A percentile compares a stretch with the other conserved stretches of the same genome.
Conservation (phyloP, 2,888 invertebrate species). For the Cactoblastis cactorum region DNA sequence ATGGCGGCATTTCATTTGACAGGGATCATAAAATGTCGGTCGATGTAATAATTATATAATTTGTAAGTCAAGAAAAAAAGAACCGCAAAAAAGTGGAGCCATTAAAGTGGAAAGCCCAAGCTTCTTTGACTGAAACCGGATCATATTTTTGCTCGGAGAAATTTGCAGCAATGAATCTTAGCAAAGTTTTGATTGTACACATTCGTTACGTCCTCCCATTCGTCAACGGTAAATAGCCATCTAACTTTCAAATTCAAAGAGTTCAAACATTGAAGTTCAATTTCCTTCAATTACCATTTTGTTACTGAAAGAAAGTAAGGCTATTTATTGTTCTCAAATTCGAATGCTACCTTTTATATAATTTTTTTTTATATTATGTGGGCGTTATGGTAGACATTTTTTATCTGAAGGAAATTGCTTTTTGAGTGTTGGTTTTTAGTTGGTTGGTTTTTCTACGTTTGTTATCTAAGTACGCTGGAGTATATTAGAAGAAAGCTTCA, state of each 20-base stretch:
- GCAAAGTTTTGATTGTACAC: slow-evolving; percentile 73
- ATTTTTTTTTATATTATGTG: not conserved
- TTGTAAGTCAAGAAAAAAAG: slow-evolving; percentile 47
- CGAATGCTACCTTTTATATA: not conserved
- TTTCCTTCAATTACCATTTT: slow-evolving; percentile 40
- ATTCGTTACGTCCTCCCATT: slow-evolving; percentile 65
- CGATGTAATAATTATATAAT: slow-evolving; percentile 32
- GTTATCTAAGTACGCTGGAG: no score
- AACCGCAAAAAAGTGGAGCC: slow-evolving; percentile 24
- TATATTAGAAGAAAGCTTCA: no score
- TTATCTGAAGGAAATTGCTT: not conserved
- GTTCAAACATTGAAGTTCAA: slow-evolving; percentile 46
- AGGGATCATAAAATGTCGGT: no score
- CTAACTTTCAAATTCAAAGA: slow-evolving; percentile 58
- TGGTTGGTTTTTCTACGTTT: not conserved
- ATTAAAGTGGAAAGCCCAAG: slow-evolving; percentile 34
- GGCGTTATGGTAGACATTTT: not conserved
- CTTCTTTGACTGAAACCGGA: slow-evolving; percentile 49
- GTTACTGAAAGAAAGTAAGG: not conserved
- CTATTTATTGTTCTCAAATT: not conserved
- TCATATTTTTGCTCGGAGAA: slow-evolving; percentile 58
- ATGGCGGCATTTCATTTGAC: no score
- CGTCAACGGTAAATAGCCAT: slow-evolving; percentile 59
- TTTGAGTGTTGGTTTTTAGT: not conserved
- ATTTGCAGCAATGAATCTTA: slow-evolving; percentile 69